A percentile compares a stretch with the other conserved stretches of the same genome.
Evolutionary conservation across 2,797 vertebrate species (phyloP).

Genomic region (Furcifer pardalis): DNA sequence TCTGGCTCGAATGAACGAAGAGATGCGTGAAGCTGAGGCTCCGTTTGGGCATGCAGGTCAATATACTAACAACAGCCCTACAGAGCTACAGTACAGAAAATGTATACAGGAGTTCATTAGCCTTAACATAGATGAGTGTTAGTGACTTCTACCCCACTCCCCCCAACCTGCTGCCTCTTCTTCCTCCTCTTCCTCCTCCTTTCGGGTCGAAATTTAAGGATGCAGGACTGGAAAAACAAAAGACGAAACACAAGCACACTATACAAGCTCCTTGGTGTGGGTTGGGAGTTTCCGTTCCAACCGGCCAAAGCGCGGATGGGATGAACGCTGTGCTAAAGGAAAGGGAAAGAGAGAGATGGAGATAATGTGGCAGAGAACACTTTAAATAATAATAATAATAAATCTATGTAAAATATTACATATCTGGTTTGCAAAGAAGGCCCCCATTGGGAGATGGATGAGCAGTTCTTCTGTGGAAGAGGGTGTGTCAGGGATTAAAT

Average conservation of each 20-base stretch:
- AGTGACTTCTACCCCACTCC: constrained; percentile 65
- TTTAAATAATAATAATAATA: not conserved
- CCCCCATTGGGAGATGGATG: not conserved
- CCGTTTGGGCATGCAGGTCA: constrained; percentile 90
- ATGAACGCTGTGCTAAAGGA: constrained; percentile 27
- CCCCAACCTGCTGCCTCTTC: constrained; percentile 34
- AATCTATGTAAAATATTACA: not conserved
- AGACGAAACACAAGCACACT: constrained; percentile 7
- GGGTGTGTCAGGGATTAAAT: not conserved
- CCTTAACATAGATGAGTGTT: constrained; percentile 92
- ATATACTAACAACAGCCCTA: constrained; percentile 92
- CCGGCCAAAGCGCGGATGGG: constrained; percentile 31
- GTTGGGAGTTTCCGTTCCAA: constrained; percentile 52
- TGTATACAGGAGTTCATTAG: constrained; percentile 99
- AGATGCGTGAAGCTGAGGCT: constrained; percentile 96
- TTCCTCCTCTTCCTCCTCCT: constrained; percentile 6
- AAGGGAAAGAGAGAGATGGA: not conserved
- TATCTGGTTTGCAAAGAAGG: not conserved
- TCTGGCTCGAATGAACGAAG: constrained; percentile 96
- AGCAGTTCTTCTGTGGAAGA: not conserved
- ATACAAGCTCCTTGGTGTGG: constrained; percentile 46
- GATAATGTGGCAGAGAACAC: not conserved
- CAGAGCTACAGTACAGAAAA: constrained; percentile 94
- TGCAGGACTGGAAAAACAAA: constrained; percentile 47
- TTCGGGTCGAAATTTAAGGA: constrained; percentile 57